Evolutionary conservation across 53 echinoderm and acorn worm species (phyloP).

Genomic region (Hippasteria phrygiana): DNA sequence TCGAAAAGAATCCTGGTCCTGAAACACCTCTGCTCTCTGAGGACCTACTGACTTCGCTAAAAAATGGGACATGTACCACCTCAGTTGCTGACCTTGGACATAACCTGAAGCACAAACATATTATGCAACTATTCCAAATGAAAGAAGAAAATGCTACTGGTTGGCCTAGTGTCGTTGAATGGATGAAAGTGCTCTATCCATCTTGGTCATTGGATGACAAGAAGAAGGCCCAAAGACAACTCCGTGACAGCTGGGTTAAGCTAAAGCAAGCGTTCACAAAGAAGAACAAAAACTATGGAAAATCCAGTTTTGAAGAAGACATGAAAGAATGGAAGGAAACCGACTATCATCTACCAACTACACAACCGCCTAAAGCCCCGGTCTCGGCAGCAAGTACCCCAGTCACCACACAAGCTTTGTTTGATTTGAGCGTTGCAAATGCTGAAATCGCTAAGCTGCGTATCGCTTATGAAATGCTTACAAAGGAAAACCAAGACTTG

Average conservation of each 20-base stretch:
- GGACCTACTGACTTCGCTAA: slow-evolving; percentile 26
- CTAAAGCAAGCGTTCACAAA: slow-evolving; percentile 23
- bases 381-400: background rate
- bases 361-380: slow-evolving; percentile 31
- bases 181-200: slow-evolving; percentile 33
- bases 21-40: slow-evolving; percentile 33
- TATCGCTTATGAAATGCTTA: slow-evolving; percentile 21
- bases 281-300: slow-evolving; percentile 31
- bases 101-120: slow-evolving; percentile 25
- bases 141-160: slow-evolving; percentile 32
- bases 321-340: slow-evolving; percentile 33
- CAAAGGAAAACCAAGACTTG: slow-evolving; percentile 31
- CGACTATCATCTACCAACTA: slow-evolving; percentile 16
- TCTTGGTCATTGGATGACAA: slow-evolving; percentile 33
- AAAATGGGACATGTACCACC: slow-evolving; percentile 56
- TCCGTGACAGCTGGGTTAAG: slow-evolving; percentile 56
- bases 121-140: slow-evolving; percentile 17
- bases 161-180: slow-evolving; percentile 41
- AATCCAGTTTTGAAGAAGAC: slow-evolving; percentile 33
- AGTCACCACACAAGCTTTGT: background rate
- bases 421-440: slow-evolving; percentile 26
- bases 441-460: slow-evolving; percentile 32
- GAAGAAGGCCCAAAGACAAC: slow-evolving; percentile 44
- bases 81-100: slow-evolving; percentile 58
- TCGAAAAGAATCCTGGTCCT: slow-evolving; percentile 43